Base-by-base conservation (phyloP, 2,888 invertebrate genomes). In the Eristalis pertinax region DNA sequence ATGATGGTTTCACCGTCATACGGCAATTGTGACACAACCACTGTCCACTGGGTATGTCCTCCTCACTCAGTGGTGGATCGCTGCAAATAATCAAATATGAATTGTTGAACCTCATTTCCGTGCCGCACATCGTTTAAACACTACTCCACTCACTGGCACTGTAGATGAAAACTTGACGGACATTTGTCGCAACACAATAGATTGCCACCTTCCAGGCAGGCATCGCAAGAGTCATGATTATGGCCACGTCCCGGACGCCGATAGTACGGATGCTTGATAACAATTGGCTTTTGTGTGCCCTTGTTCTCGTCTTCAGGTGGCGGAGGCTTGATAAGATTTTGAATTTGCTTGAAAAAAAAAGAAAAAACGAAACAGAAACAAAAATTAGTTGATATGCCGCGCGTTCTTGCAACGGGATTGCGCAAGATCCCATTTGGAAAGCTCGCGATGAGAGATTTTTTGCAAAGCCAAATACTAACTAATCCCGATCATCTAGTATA, bases 171-270 rank as follows among this genome's bases (percentile, higher is more conserved):
- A 88, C 98, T 98, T 38, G 98, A 97, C 0, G 98, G 98, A 91
- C 99, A 99, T 88, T 96, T 96, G 93, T 99, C 99, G 92, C 99
- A 99, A 93, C 98, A 99, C 81, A 99, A 96, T 50, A 99, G 94
- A 93, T 98, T 98, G 2, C 99, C 99, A 41, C 98, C 98, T 94
- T 99, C 99, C 74, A 96, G 95, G 92, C 99, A 99, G 75, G 98
- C 97, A 94, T 98, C 98, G 92, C 99, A 99, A 89, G 96, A 96
- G 91, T 99, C 98, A 91, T 97, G 97, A 93, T 98, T 98, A 91
- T 97, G 97, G 8, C 97, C 97, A 91, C 96, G 96, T n/a, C 97
- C 97, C 88, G 97, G 97, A 84, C 97, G 94, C 92, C 97, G 96
- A 91, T 96, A 97, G 91, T 97, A 97, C 1, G 97, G 97, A 93